Evolutionary conservation across 64 coral and sea anemone genomes (phyloP), one percentile per base, ranked within the genome.

Genomic region (Montipora cactus): DNA sequence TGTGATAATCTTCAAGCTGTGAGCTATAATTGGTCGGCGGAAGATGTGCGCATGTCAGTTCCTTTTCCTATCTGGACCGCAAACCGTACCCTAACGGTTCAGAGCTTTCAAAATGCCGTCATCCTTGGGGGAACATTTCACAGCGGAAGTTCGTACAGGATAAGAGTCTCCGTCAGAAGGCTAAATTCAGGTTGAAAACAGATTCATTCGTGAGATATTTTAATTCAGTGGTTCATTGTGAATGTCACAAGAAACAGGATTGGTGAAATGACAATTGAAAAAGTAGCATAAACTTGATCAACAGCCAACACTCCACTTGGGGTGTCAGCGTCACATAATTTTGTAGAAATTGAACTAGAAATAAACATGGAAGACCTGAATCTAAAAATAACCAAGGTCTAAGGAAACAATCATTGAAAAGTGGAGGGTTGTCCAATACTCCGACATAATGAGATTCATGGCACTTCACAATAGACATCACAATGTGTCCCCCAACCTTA

Each of bases 41-140:
- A 44, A 47, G 21, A 75, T 71, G 55, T 55, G 10, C 4, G 8
- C 14, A 6, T 37, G 20, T 88, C 74, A 9, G 19, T 47, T 6
- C 87, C 70, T 58, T 28, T 75, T 8, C 12, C 37, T 15, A 44
- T 84, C 0, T 84, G 81, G 81, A 59, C 37, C 37, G 37, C 81
- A 16, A 57, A 84, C 11, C 44, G 59, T 50, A 28, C 71, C 18
- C 87, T 88, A 20, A 88, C 87, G 2, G 1, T 11, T 13, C 87
- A n/a, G 49, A 58, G 22, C 23, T 55, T 8, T 19, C 69, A 5
- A 16, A 48, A 58, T 61, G 69, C 74, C 25, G 70, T 88, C 7
- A 75, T 88, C 4, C 69, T 57, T 75, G 87, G 11, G 46, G 37
- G 44, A 13, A 62, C 74, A 58, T 88, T 88, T 57, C 19, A 88